These are phyloP conservation scores for Saguinus midas DNA, from an alignment of 2,113 vertebrate genomes.

Conservation along the genomic window DNA sequence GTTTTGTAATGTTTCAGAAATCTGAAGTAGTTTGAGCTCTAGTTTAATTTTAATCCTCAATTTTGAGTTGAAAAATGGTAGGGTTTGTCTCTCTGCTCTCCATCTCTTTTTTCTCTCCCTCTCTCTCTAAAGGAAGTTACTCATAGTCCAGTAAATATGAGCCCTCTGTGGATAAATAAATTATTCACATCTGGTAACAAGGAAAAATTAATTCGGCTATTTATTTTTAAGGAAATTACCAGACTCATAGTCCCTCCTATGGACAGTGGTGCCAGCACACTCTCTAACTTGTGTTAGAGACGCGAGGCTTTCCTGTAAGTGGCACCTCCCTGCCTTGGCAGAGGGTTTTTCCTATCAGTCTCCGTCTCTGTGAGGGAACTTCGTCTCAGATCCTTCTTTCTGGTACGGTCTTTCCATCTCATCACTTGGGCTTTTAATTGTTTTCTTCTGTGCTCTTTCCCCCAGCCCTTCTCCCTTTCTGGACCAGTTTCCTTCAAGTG, in stretches of 20 bases:
- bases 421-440: neutral
- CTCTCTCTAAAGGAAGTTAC: constrained; percentile 64
- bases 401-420: neutral
- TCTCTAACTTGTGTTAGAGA: neutral
- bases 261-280: neutral
- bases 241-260: neutral
- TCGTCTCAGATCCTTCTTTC: neutral
- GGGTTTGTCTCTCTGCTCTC: neutral
- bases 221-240: constrained; percentile 54
- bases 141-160: constrained; percentile 63
- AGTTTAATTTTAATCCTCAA: constrained; percentile 69
- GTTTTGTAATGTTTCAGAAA: constrained; percentile 53
- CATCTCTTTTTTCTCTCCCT: neutral
- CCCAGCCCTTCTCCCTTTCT: neutral
- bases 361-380: neutral
- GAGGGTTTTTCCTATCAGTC: neutral
- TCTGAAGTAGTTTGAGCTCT: constrained; percentile 58
- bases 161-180: constrained; percentile 41
- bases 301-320: neutral
- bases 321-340: neutral
- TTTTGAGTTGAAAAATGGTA: constrained; percentile 67
- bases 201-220: constrained; percentile 46
- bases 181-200: constrained; percentile 63
- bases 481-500: neutral
- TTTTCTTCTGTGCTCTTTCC: neutral